A percentile compares a stretch with the other conserved stretches of the same genome.
Conservation (phyloP, 2,888 invertebrate species). For the Rhamphomyia laevipes region DNA sequence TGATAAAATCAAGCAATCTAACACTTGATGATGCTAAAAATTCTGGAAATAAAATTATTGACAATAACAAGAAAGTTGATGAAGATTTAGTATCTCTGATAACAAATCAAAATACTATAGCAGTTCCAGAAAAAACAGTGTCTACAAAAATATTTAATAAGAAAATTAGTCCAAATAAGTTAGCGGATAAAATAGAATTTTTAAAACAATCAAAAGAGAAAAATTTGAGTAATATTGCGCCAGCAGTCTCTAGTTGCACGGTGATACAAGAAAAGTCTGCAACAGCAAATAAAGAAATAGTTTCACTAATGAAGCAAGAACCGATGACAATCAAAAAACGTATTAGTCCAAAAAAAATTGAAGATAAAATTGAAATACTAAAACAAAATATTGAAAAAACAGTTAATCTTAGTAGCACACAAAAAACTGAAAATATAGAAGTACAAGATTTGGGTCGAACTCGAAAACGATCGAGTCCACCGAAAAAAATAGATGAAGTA, state of each 20-base stretch:
- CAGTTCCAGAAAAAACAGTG: neutral
- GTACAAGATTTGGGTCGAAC: neutral
- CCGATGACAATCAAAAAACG: neutral
- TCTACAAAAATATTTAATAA: neutral
- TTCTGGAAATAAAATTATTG: too few relatives aligned
- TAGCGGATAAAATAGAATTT: neutral
- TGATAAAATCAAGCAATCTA: too few relatives aligned
- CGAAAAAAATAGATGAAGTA: conserved; percentile 19
- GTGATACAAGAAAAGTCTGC: too few relatives aligned
- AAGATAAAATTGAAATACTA: neutral
- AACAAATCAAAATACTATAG: neutral
- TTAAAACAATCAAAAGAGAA: neutral
- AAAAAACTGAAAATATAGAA: neutral
- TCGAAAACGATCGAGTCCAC: conserved; percentile 12
- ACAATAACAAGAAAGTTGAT: too few relatives aligned
- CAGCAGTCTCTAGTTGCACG: too few relatives aligned
- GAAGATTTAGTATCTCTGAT: neutral
- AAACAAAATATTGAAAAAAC: neutral
- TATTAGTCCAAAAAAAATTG: neutral
- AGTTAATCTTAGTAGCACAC: neutral
- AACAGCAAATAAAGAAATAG: neutral
- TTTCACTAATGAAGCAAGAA: neutral
- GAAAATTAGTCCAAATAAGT: neutral
- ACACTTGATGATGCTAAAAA: too few relatives aligned
- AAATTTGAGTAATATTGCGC: too few relatives aligned